phyloP scores from a whole-genome alignment of 2,888 invertebrate genomes.

The Bombyx huttoni region DNA sequence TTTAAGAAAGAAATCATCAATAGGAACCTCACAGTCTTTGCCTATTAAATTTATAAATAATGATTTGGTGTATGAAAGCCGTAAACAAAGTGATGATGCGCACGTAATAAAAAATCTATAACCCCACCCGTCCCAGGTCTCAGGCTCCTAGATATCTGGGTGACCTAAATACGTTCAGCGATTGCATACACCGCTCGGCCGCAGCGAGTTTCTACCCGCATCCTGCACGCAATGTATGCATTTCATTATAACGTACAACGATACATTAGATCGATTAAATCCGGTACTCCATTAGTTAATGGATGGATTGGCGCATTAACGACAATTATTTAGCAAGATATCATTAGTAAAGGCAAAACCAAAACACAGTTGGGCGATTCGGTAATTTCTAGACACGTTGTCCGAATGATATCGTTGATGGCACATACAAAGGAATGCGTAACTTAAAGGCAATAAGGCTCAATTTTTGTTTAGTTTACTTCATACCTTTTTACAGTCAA shows the following conservation, averaged over 20 bases:
- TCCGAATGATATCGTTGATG: too few species aligned
- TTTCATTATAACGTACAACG: constrained; percentile 15
- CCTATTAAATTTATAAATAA: too few species aligned
- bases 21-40: too few species aligned
- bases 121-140: background rate
- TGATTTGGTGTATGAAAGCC: background rate
- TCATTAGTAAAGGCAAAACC: too few species aligned
- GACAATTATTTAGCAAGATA: background rate
- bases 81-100: background rate
- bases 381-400: too few species aligned
- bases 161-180: constrained; percentile 12
- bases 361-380: too few species aligned
- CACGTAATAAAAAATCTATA: background rate
- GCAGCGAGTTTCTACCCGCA: constrained; percentile 7
- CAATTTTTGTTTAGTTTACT: too few species aligned
- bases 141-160: background rate
- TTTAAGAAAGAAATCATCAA: background rate
- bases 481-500: too few species aligned
- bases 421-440: too few species aligned
- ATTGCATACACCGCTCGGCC: constrained; percentile 5
- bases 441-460: too few species aligned
- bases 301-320: background rate
- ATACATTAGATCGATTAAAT: constrained; percentile 9
- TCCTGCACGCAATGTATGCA: constrained; percentile 15
- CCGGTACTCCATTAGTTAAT: background rate